phyloP scores from a whole-genome alignment of 2,113 vertebrate genomes.

The Cyprichromis sp. region DNA sequence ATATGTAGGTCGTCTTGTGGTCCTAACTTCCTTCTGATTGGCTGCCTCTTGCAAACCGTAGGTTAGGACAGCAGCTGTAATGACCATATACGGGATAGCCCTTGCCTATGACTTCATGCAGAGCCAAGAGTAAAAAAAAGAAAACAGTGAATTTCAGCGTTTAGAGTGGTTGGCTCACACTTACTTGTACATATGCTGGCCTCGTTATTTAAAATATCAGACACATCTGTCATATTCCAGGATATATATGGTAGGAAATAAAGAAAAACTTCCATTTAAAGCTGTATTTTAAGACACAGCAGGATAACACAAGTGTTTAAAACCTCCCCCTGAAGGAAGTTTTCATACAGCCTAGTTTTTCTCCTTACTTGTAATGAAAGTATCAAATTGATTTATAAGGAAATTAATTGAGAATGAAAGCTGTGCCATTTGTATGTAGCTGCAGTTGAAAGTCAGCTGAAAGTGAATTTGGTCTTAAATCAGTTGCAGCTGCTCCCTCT shows the following conservation, averaged over 20 bases:
- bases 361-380: background rate
- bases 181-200: background rate
- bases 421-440: background rate
- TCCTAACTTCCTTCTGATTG: background rate
- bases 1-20: accelerated
- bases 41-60: accelerated
- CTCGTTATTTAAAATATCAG: background rate
- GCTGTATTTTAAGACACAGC: background rate
- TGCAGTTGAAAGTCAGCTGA: slow-evolving; percentile 12
- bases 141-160: accelerated
- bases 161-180: background rate
- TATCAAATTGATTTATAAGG: slow-evolving; percentile 13
- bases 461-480: slow-evolving; percentile 24
- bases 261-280: background rate
- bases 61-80: background rate
- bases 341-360: background rate
- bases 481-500: background rate
- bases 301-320: background rate
- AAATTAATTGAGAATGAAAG: slow-evolving; percentile 32
- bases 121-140: background rate
- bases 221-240: background rate
- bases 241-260: background rate
- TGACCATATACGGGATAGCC: background rate
- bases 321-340: background rate
- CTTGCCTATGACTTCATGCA: background rate